A percentile compares a stretch with the other conserved stretches of the same genome.
These are phyloP conservation scores for Stenodema calcarata DNA, from an alignment of 2,888 invertebrate species.

Conservation along the genomic window DNA sequence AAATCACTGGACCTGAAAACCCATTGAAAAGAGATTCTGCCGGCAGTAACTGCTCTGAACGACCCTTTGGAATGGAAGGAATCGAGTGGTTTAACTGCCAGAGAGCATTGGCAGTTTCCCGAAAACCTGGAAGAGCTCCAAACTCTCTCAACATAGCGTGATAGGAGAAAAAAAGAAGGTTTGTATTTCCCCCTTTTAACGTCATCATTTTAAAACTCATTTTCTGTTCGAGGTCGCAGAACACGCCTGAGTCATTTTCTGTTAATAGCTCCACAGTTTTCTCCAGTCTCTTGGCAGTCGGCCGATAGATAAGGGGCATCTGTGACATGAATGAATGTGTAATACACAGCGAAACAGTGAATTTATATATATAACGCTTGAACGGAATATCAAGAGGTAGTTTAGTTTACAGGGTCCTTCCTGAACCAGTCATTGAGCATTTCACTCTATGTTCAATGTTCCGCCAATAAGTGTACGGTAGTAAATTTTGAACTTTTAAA, in stretches of 20 bases:
- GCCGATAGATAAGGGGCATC: not conserved
- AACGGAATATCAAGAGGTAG: too few relatives aligned
- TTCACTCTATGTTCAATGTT: too few relatives aligned
- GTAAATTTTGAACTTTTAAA: too few relatives aligned
- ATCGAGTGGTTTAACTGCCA: not conserved
- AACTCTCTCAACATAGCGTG: not conserved
- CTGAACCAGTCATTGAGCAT: too few relatives aligned
- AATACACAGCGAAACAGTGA: too few relatives aligned
- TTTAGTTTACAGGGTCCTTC: too few relatives aligned
- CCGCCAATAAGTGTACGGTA: too few relatives aligned
- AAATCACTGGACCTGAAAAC: too few relatives aligned
- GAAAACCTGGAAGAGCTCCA: not conserved
- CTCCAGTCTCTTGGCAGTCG: not conserved
- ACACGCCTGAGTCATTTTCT: not conserved
- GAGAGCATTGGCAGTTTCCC: not conserved
- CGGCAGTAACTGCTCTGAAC: not conserved
- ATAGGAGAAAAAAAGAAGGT: not conserved
- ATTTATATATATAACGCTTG: too few relatives aligned
- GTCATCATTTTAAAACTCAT: not conserved
- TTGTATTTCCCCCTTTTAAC: not conserved
- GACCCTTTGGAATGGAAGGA: not conserved
- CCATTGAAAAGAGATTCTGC: not conserved
- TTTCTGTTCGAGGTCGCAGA: not conserved
- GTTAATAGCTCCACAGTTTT: not conserved
- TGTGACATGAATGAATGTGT: too few relatives aligned